Evolutionary conservation across 1,140 invertebrate species (phyloP), one percentile per base, ranked within the genome.

Genomic region (Drosophila sp.): DNA sequence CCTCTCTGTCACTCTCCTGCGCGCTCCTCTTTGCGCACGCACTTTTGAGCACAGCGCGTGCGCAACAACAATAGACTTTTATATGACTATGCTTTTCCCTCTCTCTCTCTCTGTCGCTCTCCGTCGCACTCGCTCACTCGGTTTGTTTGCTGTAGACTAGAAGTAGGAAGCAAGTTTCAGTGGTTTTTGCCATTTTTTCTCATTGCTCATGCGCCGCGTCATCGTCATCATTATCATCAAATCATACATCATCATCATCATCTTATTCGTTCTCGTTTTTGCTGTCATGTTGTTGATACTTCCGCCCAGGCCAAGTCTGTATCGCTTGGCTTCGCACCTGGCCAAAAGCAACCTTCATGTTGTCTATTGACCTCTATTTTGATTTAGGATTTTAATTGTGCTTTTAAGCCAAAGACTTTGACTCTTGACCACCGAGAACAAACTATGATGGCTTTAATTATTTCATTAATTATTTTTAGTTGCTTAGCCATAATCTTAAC

Each of bases 341-440:
- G 56, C 56, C 59, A 41, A 27, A 58, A 45, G 32, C 43, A 80
- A 77, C 86, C 86, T 90, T 90, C 81, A 32, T 50, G 43, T 62
- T 80, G 83, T 89, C 80, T 89, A 78, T 84, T 89, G 84, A 80
- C 84, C 84, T 89, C 70, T 84, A 80, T 83, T 89, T 18, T 36
- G 36, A 51, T 51, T 51, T 51, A 13, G 34, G 48, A 2, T 36
- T 36, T 36, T 11, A 36, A 36, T 9, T 8, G 1, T 3, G 7
- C 34, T 36, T 36, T 36, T 36, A 36, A 36, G 34, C 34, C 34
- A 36, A 21, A 21, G 21, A 2, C 1, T 21, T 21, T 21, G 21
- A 21, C 21, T 21, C 21, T 13, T 38, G 36, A 9, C 3, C 9
- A n/a, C 1, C 7, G 2, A 27, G 1, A 41, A 16, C 13, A 4